Evolutionary conservation across 2,113 vertebrate genomes (phyloP).

Genomic region (Cnemophilus loriae): DNA sequence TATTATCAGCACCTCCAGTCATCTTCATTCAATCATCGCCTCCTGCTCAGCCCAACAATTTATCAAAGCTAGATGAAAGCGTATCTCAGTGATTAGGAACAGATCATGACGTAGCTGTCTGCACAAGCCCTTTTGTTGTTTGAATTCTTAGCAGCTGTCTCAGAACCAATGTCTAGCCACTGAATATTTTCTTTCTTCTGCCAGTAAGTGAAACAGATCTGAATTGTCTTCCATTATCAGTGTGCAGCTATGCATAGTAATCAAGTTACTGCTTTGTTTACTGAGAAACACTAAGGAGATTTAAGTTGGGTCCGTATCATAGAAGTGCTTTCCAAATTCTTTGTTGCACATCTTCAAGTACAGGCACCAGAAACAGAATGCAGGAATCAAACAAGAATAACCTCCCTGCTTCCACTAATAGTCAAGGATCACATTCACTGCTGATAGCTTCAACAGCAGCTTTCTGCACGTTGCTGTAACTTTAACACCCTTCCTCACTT

Average conservation of each 20-base stretch:
- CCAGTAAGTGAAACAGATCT: not conserved
- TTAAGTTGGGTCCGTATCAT: not conserved
- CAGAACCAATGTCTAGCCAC: not conserved
- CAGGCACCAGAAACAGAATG: not conserved
- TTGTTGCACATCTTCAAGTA: not conserved
- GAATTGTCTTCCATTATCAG: not conserved
- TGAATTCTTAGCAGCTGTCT: not conserved
- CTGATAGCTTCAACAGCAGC: not conserved
- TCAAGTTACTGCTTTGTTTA: not conserved
- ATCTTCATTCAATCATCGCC: not conserved
- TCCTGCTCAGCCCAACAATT: not conserved
- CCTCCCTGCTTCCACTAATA: not conserved
- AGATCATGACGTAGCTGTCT: not conserved
- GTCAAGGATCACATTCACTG: not conserved
- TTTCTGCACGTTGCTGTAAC: not conserved
- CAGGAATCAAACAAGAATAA: not conserved
- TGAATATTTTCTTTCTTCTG: not conserved
- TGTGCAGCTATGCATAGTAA: not conserved
- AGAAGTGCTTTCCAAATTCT: not conserved
- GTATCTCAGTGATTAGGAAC: not conserved
- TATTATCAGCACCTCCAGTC: not conserved
- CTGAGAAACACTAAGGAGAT: not conserved
- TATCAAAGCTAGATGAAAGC: not conserved
- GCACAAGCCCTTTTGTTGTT: not conserved
- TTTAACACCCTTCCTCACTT: not conserved